These are phyloP conservation scores for Ochropacha duplaris DNA, from an alignment of 2,888 invertebrate genomes.

Conservation along the genomic window DNA sequence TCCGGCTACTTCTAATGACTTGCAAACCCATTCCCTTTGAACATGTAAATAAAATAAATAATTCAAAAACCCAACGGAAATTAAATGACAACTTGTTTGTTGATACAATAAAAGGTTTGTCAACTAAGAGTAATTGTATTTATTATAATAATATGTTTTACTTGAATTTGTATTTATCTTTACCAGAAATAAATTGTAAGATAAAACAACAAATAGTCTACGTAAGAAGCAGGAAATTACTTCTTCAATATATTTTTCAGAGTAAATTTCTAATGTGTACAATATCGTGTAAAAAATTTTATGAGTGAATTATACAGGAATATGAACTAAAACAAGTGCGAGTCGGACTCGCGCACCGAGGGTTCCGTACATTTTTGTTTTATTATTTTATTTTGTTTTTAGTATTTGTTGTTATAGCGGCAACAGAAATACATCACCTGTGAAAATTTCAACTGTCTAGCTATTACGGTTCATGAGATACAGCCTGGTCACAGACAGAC, in stretches of 20 bases:
- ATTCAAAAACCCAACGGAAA: not conserved
- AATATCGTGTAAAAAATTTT: too few species aligned
- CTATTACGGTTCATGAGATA: too few species aligned
- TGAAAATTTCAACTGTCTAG: too few species aligned
- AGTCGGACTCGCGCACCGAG: too few species aligned
- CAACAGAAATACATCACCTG: too few species aligned
- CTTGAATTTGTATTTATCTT: not conserved
- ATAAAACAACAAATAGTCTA: not conserved
- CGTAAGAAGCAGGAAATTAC: not conserved
- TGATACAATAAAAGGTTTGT: not conserved
- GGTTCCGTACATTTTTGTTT: too few species aligned
- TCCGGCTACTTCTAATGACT: not conserved
- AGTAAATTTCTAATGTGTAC: too few species aligned
- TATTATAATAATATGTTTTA: not conserved
- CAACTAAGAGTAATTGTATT: not conserved
- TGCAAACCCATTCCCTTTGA: slow-evolving; percentile 8
- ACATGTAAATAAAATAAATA: slow-evolving; percentile 1
- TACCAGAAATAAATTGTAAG: not conserved
- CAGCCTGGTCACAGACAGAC: too few species aligned
- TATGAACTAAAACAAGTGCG: too few species aligned
- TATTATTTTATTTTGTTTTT: too few species aligned
- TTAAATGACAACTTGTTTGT: not conserved
- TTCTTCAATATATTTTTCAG: not conserved
- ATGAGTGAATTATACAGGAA: too few species aligned
- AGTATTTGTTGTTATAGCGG: too few species aligned